Conservation (phyloP, 1,140 invertebrate genomes). For the Pseudomyrmex flavicornis region DNA sequence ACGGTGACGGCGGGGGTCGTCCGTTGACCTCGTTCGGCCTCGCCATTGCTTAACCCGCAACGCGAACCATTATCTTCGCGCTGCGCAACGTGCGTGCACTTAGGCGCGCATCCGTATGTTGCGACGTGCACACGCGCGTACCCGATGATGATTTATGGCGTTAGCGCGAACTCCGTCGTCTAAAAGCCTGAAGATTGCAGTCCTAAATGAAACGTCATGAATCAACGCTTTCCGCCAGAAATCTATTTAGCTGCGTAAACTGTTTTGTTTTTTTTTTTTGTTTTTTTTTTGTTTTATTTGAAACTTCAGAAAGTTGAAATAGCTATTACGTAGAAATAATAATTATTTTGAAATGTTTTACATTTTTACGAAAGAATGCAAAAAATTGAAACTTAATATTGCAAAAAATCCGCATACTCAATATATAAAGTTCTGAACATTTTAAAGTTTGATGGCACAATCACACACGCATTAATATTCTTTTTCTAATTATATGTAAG, state of each 20-base stretch:
- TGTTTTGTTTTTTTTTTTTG: not conserved
- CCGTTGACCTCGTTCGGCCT: constrained; percentile 73
- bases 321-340: too few species aligned
- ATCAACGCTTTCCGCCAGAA: constrained; percentile 38
- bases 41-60: constrained; percentile 65
- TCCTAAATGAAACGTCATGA: constrained; percentile 70
- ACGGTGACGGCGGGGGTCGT: constrained; percentile 70
- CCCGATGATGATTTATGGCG: constrained; percentile 73
- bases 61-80: constrained; percentile 71
- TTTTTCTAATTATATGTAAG: too few species aligned
- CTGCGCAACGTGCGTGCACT: constrained; percentile 59
- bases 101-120: constrained; percentile 54
- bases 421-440: too few species aligned
- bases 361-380: too few species aligned
- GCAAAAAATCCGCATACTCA: too few species aligned
- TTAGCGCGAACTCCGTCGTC: constrained; percentile 52
- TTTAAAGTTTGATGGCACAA: too few species aligned
- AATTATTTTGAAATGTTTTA: too few species aligned
- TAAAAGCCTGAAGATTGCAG: constrained; percentile 71
- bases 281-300: not conserved
- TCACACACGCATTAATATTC: too few species aligned
- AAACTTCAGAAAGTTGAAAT: too few species aligned
- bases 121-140: constrained; percentile 40
- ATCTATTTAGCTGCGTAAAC: constrained; percentile 29
- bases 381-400: too few species aligned